Base-by-base conservation (phyloP, 2,888 invertebrate genomes). In the Ctena decussata region DNA sequence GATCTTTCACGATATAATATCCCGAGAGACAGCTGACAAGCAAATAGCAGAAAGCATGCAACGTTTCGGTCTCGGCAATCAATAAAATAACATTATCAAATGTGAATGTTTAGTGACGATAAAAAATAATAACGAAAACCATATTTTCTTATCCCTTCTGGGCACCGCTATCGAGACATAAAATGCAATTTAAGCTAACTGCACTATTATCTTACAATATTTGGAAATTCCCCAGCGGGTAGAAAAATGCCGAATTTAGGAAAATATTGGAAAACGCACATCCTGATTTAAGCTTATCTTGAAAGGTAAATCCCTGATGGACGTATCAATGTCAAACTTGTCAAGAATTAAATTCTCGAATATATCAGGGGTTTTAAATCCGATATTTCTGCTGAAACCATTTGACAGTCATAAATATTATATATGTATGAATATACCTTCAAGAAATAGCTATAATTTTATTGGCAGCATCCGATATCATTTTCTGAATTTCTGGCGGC, bases 41-140 rank as follows among this genome's bases (percentile, higher is more conserved):
- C 65, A 65, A 65, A 65, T n/a, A 35, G 65, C 65, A 65, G 35
- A 65, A 65, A 65, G 24, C 65, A 65, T 65, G 65, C 65, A 65
- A 65, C 6, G 18, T 30, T 57, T 60, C 30, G 2, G 18, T 65
- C 65, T 1, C 35, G 15, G 35, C 65, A 35, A 65, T 65, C 65
- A 35, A 65, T 65, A 65, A 6, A 11, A 1, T 5, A 65, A 32
- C 35, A 65, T 65, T 65, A 65, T 35, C 32, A 65, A 65, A 18
- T 65, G 30, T 35, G 32, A 65, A 30, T 12, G 18, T 65, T 65
- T 30, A 35, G 65, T 30, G 65, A 65, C 65, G 21, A 65, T 65
- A 65, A 65, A 65, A 30, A 18, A 30, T 65, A 30, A 15, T 65
- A 35, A 21, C 65, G 32, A 65, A 35, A 60, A 65, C 27, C 65